phyloP scores from a whole-genome alignment of 2,888 invertebrate species.

The Synergus umbraculus region DNA sequence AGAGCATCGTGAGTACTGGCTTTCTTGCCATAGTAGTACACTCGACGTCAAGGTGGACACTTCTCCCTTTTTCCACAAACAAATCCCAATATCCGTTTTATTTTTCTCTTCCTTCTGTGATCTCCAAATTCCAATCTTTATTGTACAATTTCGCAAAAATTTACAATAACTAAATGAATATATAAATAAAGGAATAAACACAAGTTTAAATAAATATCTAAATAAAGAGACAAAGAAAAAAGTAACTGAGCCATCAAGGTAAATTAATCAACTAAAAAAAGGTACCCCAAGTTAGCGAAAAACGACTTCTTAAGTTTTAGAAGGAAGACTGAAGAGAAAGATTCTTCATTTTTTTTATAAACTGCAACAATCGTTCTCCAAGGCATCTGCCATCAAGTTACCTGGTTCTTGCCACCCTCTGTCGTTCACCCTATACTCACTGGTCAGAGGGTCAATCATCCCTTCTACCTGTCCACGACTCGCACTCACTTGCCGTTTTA shows the following conservation, averaged over 20 bases:
- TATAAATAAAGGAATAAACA: background rate
- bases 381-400: conserved; percentile 25
- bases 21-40: background rate
- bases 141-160: background rate
- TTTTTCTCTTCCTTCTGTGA: conserved; percentile 6
- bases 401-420: conserved; percentile 23
- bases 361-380: conserved; percentile 20
- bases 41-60: conserved; percentile 14
- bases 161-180: too few relatives aligned
- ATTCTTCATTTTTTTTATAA: background rate
- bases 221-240: background rate
- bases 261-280: too few relatives aligned
- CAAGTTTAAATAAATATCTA: background rate
- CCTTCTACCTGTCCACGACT: conserved; percentile 35
- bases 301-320: background rate
- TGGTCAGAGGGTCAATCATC: conserved; percentile 41
- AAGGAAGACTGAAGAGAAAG: background rate
- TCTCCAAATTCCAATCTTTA: background rate
- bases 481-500: conserved; percentile 32
- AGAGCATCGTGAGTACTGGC: conserved; percentile 15
- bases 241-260: too few relatives aligned
- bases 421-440: conserved; percentile 34
- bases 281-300: background rate
- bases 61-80: background rate
- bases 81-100: background rate